Base-by-base conservation (phyloP, 1,140 invertebrate genomes). In the Triops cancriformis region DNA sequence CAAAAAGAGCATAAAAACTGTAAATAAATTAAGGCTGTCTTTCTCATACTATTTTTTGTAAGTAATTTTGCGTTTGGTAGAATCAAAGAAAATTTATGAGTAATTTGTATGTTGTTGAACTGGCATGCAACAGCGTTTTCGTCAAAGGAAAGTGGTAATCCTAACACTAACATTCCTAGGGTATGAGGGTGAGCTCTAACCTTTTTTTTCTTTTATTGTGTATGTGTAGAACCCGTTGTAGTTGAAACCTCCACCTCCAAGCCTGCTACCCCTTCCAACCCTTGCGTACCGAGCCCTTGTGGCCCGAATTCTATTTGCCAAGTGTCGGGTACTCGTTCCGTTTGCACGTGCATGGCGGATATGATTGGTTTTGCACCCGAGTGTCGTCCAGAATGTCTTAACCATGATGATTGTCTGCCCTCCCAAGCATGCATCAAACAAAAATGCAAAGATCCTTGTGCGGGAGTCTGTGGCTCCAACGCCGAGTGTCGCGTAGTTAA, bases 351-450 rank as follows among this genome's bases (percentile, higher is more conserved):
- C 84, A 83, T 88, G 1, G 85, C 88, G 73, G 92, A 92, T 27
- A 88, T 80, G 91, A 90, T 84, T 14, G 77, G 77, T 12, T 7
- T 73, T 9, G 64, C 77, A 7, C 77, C 85, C 23, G 79, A 79
- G 0, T 79, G 82, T 72, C 85, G 92, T 79, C 93, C 93, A n/a
- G 93, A 94, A 84, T 95, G 93, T 84, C 90, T 93, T 0, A 88
- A 93, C 81, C 94, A 93, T 83, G 90, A 91, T 1, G 93, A 95
- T 79, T 95, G 93, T 10, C 76, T 41, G 26, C 76, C 64, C 1
- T n/a, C 72, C n/a, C 23, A 80, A 80, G 90, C 90, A 23, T 92
- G 91, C 81, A 87, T 90, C 75, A 86, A 88, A 81, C 88, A 89
- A 80, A 91, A 90, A 82, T 93, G 91, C 81, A 85, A 88, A 76